These are phyloP conservation scores for Babyrousa celebensis DNA, from an alignment of 2,797 vertebrate genomes.

Conservation along the genomic window DNA sequence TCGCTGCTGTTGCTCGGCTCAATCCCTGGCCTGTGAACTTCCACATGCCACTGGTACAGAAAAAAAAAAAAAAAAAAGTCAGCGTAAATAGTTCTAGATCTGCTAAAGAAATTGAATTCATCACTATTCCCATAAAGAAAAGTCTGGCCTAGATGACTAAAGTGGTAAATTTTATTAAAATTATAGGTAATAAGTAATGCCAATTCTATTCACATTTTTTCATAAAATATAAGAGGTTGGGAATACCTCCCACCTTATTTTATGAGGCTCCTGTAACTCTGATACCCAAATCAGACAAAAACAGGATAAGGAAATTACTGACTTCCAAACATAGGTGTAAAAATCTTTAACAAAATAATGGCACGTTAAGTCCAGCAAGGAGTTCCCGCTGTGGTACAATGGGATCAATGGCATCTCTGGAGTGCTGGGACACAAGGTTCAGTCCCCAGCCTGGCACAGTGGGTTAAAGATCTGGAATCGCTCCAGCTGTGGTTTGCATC, in stretches of 20 bases:
- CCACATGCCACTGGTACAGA: no score
- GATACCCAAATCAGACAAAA: neutral
- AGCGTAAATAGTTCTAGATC: neutral
- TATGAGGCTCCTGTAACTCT: no score
- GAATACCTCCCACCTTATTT: neutral
- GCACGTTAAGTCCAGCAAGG: neutral
- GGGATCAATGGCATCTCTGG: no score
- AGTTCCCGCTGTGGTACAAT: no score
- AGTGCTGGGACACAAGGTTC: no score
- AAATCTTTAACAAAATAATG: slow-evolving; percentile 23
- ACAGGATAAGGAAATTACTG: neutral
- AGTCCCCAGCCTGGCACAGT: no score
- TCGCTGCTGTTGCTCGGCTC: no score
- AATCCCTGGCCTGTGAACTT: neutral
- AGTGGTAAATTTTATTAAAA: slow-evolving; percentile 22
- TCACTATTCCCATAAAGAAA: neutral
- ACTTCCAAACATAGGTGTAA: slow-evolving; percentile 2
- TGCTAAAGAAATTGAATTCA: slow-evolving; percentile 34
- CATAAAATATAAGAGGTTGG: neutral
- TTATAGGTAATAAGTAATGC: neutral
- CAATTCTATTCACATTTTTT: neutral
- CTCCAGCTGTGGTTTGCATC: no score
- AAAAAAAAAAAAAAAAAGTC: no score
- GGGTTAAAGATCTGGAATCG: no score
- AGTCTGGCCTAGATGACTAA: neutral